phyloP scores from a whole-genome alignment of 2,797 vertebrate genomes.

The Psittacula echo region DNA sequence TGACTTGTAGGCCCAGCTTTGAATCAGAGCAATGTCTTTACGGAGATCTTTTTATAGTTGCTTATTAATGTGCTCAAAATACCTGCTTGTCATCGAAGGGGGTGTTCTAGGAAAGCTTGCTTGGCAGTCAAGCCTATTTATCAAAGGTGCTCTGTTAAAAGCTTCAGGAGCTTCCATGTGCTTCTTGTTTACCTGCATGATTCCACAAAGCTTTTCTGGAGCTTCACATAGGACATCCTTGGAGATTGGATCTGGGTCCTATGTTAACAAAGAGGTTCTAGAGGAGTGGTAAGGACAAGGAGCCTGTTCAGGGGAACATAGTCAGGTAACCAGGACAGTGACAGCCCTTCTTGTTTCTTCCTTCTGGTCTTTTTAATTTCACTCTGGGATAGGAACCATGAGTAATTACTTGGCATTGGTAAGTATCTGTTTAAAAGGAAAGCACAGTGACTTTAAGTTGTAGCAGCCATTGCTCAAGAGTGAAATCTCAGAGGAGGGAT shows the following conservation, averaged over 20 bases:
- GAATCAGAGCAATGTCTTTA: neutral
- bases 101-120: slow-evolving; percentile 1
- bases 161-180: neutral
- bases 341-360: neutral
- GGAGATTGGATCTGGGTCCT: neutral
- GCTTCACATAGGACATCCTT: neutral
- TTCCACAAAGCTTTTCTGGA: neutral
- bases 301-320: neutral
- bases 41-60: slow-evolving; percentile 1
- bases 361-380: neutral
- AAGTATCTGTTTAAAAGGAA: neutral
- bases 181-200: neutral
- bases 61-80: slow-evolving; percentile 37
- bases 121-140: neutral
- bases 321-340: fast-evolving
- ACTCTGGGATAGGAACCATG: neutral
- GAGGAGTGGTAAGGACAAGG: neutral
- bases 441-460: neutral
- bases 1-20: neutral
- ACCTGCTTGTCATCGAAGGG: neutral
- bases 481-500: neutral
- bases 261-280: neutral
- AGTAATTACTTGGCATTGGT: neutral
- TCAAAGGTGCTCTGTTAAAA: neutral
- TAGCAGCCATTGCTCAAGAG: neutral